phyloP scores from a whole-genome alignment of 2,797 vertebrate genomes.

The Enteromius trimaculatus region DNA sequence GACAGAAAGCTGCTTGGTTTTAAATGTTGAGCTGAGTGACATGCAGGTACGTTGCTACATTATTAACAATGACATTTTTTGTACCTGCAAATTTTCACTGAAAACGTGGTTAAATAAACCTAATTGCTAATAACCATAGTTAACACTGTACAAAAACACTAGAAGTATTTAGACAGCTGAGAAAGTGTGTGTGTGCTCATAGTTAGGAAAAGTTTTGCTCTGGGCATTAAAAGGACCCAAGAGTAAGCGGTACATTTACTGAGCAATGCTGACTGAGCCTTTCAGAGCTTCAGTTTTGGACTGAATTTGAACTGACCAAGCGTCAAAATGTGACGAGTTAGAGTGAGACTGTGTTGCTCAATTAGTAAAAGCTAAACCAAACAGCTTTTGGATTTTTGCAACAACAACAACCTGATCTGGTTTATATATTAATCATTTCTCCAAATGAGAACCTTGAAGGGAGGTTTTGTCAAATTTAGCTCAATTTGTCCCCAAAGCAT shows the following conservation, averaged over 20 bases:
- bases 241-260: conserved; percentile 32
- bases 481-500: not conserved
- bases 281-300: conserved; percentile 25
- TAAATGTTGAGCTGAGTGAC: not conserved
- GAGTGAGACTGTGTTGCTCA: too few species aligned
- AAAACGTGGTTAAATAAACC: not conserved
- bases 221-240: conserved; percentile 13
- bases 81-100: not conserved
- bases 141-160: not conserved
- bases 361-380: not conserved
- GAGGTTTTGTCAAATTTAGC: conserved; percentile 4
- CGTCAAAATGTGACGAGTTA: too few species aligned
- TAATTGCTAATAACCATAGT: not conserved
- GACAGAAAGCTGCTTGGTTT: not conserved
- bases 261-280: conserved; percentile 43
- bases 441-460: not conserved
- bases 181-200: not conserved
- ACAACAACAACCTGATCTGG: not conserved
- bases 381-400: not conserved
- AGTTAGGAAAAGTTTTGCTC: conserved; percentile 15
- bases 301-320: not conserved
- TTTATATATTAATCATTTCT: not conserved
- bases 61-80: not conserved
- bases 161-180: not conserved
- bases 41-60: not conserved